phyloP scores from a whole-genome alignment of 2,888 invertebrate species.

The Strigamia maritima region DNA sequence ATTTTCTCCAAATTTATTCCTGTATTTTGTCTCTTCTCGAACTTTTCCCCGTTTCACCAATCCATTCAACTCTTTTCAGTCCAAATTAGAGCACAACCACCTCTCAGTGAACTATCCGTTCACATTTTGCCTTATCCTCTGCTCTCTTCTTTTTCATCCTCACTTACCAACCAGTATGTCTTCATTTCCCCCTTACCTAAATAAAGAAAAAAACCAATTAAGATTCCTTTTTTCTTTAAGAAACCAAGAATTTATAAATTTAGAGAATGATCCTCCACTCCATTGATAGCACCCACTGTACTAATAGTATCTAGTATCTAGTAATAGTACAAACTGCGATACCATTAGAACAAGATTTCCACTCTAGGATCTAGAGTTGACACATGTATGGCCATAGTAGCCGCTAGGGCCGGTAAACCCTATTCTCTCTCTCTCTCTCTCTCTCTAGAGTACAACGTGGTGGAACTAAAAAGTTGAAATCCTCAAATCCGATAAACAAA shows the following conservation, averaged over 20 bases:
- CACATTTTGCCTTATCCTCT: neutral
- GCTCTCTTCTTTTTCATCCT: constrained; percentile 31
- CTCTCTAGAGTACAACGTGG: no score
- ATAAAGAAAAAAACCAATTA: neutral
- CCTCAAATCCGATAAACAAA: no score
- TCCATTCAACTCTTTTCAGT: constrained; percentile 15
- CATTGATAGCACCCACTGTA: no score
- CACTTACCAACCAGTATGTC: constrained; percentile 21
- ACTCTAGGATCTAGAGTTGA: no score
- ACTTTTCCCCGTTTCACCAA: neutral
- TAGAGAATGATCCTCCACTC: no score
- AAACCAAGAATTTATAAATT: neutral
- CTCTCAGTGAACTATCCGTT: neutral
- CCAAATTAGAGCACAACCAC: neutral
- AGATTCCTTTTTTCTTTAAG: neutral
- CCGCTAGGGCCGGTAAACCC: no score
- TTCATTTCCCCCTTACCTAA: constrained; percentile 33
- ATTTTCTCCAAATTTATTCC: neutral
- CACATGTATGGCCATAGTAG: no score
- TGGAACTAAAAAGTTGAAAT: no score
- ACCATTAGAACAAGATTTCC: no score
- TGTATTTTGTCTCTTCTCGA: neutral
- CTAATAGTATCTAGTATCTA: no score
- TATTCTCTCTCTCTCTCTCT: no score
- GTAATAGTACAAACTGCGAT: no score